phyloP scores from a whole-genome alignment of 2,888 invertebrate genomes.

The Machimus atricapillus region DNA sequence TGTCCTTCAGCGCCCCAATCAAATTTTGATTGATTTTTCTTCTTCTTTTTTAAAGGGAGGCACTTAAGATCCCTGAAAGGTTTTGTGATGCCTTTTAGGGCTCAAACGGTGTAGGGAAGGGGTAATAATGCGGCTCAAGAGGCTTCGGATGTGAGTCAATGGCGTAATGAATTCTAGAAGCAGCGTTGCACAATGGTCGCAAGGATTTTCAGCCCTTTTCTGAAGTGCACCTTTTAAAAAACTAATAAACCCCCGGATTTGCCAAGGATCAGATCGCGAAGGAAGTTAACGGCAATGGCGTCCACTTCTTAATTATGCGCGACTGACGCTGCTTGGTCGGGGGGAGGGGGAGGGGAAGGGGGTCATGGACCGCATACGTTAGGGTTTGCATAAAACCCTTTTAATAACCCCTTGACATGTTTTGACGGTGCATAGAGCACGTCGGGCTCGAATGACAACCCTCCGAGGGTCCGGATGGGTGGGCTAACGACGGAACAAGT shows the following conservation, averaged over 20 bases:
- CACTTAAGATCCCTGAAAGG: not conserved
- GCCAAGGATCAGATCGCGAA: not conserved
- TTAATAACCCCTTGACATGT: conserved; percentile 38
- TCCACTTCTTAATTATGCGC: conserved; percentile 38
- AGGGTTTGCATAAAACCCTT: conserved; percentile 31
- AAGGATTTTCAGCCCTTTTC: not conserved
- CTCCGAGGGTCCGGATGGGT: conserved; percentile 1
- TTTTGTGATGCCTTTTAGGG: not conserved
- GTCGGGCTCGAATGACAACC: conserved; percentile 20
- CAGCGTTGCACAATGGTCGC: not conserved
- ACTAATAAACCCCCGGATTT: not conserved
- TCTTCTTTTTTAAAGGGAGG: not conserved
- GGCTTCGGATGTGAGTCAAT: not conserved
- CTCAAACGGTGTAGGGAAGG: not conserved
- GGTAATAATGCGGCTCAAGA: not conserved
- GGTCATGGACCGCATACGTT: not conserved
- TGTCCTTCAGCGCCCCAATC: not conserved
- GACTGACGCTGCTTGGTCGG: not conserved
- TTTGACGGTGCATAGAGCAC: conserved; percentile 11
- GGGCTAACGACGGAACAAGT: conserved; percentile 42
- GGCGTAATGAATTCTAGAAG: not conserved
- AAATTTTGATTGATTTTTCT: not conserved
- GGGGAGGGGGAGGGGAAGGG: not conserved
- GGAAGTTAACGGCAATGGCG: conserved; percentile 5
- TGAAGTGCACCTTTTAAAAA: not conserved